These are phyloP conservation scores for Drosophila paracracens DNA, from an alignment of 2,888 invertebrate genomes.

Conservation along the genomic window DNA sequence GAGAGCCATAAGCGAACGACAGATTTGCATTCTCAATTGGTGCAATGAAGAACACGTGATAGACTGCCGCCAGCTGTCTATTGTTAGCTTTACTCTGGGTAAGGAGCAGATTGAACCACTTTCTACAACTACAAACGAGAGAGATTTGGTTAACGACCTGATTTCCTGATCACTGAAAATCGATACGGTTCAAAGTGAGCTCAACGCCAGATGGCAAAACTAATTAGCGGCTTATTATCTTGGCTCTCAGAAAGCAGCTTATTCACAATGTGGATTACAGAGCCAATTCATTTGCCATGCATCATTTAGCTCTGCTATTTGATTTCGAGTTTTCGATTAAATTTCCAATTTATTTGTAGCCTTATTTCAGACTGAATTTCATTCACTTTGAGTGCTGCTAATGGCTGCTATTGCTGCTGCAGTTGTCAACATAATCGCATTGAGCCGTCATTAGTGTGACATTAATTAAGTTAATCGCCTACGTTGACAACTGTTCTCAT, in stretches of 20 bases:
- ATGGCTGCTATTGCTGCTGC: slow-evolving; percentile 37
- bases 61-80: slow-evolving; percentile 28
- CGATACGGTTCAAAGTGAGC: slow-evolving; percentile 56
- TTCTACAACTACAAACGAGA: slow-evolving; percentile 1
- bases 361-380: slow-evolving; percentile 64
- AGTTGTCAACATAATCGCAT: slow-evolving; percentile 77
- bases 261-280: slow-evolving; percentile 10
- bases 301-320: slow-evolving; percentile 46
- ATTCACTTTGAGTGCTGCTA: slow-evolving; percentile 32
- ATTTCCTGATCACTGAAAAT: slow-evolving; percentile 34
- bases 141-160: slow-evolving; percentile 22
- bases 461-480: slow-evolving; percentile 81
- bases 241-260: slow-evolving; percentile 19
- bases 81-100: background rate
- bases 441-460: slow-evolving; percentile 81
- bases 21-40: slow-evolving; percentile 81
- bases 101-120: slow-evolving; percentile 39
- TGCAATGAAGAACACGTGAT: slow-evolving; percentile 56
- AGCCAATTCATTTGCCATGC: slow-evolving; percentile 54
- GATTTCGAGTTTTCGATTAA: slow-evolving; percentile 57
- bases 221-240: slow-evolving; percentile 71
- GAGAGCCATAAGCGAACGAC: slow-evolving; percentile 35
- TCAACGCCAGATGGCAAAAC: slow-evolving; percentile 44
- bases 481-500: slow-evolving; percentile 22
- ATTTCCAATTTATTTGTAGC: slow-evolving; percentile 64